Conservation (phyloP, 1,140 invertebrate species). For the Lepidurus arcticus region DNA sequence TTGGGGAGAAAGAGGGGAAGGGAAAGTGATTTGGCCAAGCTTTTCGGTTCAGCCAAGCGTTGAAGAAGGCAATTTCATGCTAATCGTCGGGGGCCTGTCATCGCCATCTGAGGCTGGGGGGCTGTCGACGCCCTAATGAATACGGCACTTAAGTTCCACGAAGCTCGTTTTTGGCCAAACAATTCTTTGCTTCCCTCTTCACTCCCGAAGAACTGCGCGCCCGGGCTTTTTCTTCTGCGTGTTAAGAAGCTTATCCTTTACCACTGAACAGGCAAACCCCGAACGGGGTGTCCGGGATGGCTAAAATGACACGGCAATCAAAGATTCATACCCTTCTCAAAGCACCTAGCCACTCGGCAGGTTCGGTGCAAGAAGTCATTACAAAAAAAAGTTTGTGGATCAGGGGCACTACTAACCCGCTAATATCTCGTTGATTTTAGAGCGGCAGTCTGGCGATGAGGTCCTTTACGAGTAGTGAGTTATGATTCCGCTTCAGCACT, state of each 20-base stretch:
- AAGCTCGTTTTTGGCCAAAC: not conserved
- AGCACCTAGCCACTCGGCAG: not conserved
- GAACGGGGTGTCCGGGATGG: not conserved
- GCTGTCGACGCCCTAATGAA: constrained; percentile 18
- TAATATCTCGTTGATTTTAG: no score
- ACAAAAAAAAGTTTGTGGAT: no score
- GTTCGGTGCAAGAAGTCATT: not conserved
- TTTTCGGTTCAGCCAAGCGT: constrained; percentile 18
- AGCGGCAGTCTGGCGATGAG: no score
- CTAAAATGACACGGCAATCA: not conserved
- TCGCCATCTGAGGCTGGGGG: constrained; percentile 12
- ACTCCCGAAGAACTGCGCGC: not conserved
- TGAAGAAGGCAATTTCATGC: constrained; percentile 21
- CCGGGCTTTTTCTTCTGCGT: no score
- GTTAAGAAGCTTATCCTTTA: not conserved
- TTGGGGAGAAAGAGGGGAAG: constrained; percentile 15
- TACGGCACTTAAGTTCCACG: constrained; percentile 8
- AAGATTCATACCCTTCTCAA: not conserved
- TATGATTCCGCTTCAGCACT: no score
- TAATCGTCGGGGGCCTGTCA: constrained; percentile 17
- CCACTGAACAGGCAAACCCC: not conserved
- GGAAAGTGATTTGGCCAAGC: constrained; percentile 13
- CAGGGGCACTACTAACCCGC: no score
- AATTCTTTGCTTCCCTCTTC: not conserved
- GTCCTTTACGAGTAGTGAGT: no score